Conservation (phyloP, 2,797 vertebrate genomes). For the Microchirus variegatus region DNA sequence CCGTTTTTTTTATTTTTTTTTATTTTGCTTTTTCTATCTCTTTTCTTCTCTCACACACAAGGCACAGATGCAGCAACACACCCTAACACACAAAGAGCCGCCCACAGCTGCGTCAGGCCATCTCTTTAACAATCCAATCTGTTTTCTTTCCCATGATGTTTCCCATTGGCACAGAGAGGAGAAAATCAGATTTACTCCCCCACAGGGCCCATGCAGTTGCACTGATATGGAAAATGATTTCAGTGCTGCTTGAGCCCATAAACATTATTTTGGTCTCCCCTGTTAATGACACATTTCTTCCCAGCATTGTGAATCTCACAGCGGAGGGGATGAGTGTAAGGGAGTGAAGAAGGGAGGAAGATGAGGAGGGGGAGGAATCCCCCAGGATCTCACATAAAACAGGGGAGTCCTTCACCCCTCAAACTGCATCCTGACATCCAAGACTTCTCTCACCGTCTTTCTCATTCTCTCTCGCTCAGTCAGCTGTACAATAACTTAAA, state of each 20-base stretch:
- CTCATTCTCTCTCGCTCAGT: slow-evolving; percentile 47
- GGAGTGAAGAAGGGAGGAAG: slow-evolving; percentile 21
- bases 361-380: slow-evolving; percentile 68
- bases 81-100: slow-evolving; percentile 72
- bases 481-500: slow-evolving; percentile 53
- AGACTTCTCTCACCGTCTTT: slow-evolving; percentile 56
- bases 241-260: slow-evolving; percentile 80
- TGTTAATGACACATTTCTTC: slow-evolving; percentile 82
- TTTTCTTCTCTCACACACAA: slow-evolving; percentile 27
- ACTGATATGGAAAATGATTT: slow-evolving; percentile 86
- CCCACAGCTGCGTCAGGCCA: slow-evolving; percentile 81
- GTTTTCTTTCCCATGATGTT: slow-evolving; percentile 85
- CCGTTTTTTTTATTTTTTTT: slow-evolving; percentile 51
- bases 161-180: slow-evolving; percentile 81
- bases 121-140: slow-evolving; percentile 82
- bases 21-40: slow-evolving; percentile 38
- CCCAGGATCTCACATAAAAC: slow-evolving; percentile 57
- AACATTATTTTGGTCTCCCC: slow-evolving; percentile 83
- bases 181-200: slow-evolving; percentile 83
- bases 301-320: slow-evolving; percentile 79
- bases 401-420: slow-evolving; percentile 75
- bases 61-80: slow-evolving; percentile 43
- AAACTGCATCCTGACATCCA: slow-evolving; percentile 69
- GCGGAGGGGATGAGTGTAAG: slow-evolving; percentile 66
- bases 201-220: slow-evolving; percentile 81